Base-by-base conservation (phyloP, 2,888 invertebrate genomes). In the Cryptus viduatorius region DNA sequence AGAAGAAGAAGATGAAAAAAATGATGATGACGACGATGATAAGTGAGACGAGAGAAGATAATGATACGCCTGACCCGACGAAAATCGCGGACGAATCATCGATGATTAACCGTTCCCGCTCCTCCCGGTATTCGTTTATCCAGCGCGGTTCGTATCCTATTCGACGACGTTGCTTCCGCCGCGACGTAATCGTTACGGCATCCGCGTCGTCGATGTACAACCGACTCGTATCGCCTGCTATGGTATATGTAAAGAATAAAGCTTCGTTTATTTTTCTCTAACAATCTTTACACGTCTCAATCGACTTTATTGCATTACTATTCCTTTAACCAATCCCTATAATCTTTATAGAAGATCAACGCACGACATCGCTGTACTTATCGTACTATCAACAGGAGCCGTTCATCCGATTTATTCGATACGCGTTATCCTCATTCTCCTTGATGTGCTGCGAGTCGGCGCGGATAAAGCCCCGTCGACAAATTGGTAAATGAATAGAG, bases 211-310 rank as follows among this genome's bases (percentile, higher is more conserved):
- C 88, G 86, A 56, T 88, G 86, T 88, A 88, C 89, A 77, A 84
- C 87, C 89, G 90, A 89, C 88, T 87, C 88, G 91, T 92, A 89
- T 90, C 91, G 91, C 91, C 91, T 91, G 91, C 91, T 90, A 91
- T 86, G 79, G 81, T 87, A 87, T 89, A 92, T 92, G 90, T 92
- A 92, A 92, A 92, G 90, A 91, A 91, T 92, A 91, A 91, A 91
- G 91, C 91, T 91, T 91, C 92, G 88, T 91, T 91, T 91, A 91
- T 91, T 91, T 91, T 91, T 91, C 90, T 92, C 91, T 91, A 91
- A 90, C 73, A 83, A 86, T 48, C 37, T 29, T 29, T 0, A n/a
- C 61, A 75, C 19, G 61, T 46, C 29, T 44, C 3, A 5, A 29
- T 14, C 4, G 5, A 8, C 4, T 7, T 31, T 14, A 29, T 29